Evolutionary conservation across 2,113 vertebrate species (phyloP).

Genomic region (Halichoeres trimaculatus): DNA sequence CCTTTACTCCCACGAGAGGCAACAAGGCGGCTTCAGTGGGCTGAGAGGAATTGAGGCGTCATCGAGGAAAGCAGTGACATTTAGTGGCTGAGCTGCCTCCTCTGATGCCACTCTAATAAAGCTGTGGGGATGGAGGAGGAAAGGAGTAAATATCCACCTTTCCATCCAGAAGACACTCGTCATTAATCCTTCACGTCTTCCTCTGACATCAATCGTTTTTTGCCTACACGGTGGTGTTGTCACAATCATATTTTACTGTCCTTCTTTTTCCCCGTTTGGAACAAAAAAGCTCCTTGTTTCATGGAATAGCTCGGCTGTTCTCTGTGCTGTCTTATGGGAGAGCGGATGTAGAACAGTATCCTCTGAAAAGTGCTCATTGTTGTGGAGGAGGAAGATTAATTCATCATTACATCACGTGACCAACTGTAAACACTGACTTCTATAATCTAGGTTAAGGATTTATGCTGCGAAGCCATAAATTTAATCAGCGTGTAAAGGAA

Average conservation of each 20-base stretch:
- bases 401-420: conserved; percentile 49
- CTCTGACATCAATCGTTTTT: conserved; percentile 23
- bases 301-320: not conserved
- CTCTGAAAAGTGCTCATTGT: conserved; percentile 1
- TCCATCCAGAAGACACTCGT: conserved; percentile 28
- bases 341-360: conserved; percentile 9
- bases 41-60: conserved; percentile 56
- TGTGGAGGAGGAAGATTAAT: conserved; percentile 32
- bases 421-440: conserved; percentile 45
- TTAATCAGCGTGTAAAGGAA: conserved; percentile 15
- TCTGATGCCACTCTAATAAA: conserved; percentile 56
- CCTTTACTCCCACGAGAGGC: conserved; percentile 51
- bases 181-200: conserved; percentile 55
- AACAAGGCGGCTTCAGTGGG: conserved; percentile 40
- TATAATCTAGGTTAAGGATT: conserved; percentile 33
- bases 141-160: conserved; percentile 57
- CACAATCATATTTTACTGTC: not conserved
- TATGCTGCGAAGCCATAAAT: conserved; percentile 17
- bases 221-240: not conserved
- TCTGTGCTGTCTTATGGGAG: conserved; percentile 1
- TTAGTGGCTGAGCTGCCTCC: conserved; percentile 55
- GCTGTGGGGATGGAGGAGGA: conserved; percentile 41
- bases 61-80: conserved; percentile 77
- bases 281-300: conserved; percentile 19
- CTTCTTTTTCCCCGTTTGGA: not conserved